Conservation (phyloP, 2,888 invertebrate species). For the Ypsolopha scabrella region DNA sequence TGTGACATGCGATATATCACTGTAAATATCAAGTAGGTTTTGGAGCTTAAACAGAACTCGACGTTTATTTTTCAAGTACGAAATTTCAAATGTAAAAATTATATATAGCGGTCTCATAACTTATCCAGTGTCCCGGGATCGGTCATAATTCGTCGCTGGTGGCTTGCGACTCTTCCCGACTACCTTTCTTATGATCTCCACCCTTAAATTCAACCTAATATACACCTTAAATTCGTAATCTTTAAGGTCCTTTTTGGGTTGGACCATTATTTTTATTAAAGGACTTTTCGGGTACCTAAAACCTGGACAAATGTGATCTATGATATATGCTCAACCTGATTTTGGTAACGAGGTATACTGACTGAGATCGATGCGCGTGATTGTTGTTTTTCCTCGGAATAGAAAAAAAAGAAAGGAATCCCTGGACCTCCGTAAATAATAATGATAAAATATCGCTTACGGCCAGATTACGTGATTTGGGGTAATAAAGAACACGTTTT, state of each 20-base stretch:
- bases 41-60: not conserved
- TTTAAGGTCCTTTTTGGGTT: slow-evolving; percentile 22
- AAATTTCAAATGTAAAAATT: slow-evolving; percentile 45
- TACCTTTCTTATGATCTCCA: slow-evolving; percentile 33
- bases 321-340: slow-evolving; percentile 68
- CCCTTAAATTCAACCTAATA: slow-evolving; percentile 22
- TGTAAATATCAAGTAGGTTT: not conserved
- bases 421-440: slow-evolving; percentile 50
- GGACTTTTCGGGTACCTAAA: slow-evolving; percentile 33
- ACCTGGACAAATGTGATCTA: slow-evolving; percentile 66
- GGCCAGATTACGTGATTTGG: slow-evolving; percentile 61
- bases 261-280: slow-evolving; percentile 14
- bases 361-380: slow-evolving; percentile 51
- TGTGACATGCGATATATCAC: slow-evolving; percentile 1
- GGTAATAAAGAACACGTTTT: slow-evolving; percentile 39
- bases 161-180: slow-evolving; percentile 55
- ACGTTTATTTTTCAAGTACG: slow-evolving; percentile 32
- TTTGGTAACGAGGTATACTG: slow-evolving; percentile 58
- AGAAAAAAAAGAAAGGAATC: slow-evolving; percentile 49
- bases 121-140: slow-evolving; percentile 50
- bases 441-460: slow-evolving; percentile 62
- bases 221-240: slow-evolving; percentile 13
- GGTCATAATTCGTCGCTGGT: slow-evolving; percentile 66
- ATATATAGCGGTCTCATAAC: slow-evolving; percentile 55
- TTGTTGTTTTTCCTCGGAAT: slow-evolving; percentile 52